These are phyloP conservation scores for Ovis canadensis DNA, from an alignment of 2,113 vertebrate species.

Conservation along the genomic window DNA sequence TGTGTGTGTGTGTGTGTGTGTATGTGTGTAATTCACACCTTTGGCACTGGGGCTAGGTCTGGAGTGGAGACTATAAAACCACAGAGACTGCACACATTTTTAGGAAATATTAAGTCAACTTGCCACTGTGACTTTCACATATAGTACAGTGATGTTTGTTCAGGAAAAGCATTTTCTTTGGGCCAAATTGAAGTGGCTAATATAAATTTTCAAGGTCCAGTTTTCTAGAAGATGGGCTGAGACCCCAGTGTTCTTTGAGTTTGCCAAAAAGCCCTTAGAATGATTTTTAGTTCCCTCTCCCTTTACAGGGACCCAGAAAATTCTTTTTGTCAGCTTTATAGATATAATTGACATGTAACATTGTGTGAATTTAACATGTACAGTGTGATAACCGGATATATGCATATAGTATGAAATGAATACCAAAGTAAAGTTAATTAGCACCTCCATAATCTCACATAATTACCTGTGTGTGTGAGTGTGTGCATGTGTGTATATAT, in stretches of 20 bases:
- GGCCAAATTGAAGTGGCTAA: background rate
- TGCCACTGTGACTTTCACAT: background rate
- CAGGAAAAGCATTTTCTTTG: background rate
- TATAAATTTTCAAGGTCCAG: background rate
- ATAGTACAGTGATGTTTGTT: background rate
- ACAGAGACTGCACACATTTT: background rate
- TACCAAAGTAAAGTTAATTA: background rate
- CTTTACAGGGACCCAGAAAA: background rate
- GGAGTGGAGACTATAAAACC: background rate
- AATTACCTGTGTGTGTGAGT: background rate
- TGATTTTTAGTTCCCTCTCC: background rate
- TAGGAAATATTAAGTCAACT: background rate
- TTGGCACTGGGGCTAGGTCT: background rate
- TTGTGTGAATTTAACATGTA: background rate
- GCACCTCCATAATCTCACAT: background rate
- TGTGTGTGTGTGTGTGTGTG: background rate
- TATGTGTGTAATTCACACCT: background rate
- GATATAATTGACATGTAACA: background rate
- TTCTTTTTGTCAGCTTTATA: background rate
- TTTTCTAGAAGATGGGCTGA: background rate
- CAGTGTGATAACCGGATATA: background rate
- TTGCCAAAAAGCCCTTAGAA: background rate
- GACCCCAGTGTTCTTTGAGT: background rate
- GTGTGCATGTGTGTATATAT: background rate
- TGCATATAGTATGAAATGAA: background rate